Evolutionary conservation across 1,140 invertebrate species (phyloP), one percentile per base, ranked within the genome.

Genomic region (Medauroidea extradentata): DNA sequence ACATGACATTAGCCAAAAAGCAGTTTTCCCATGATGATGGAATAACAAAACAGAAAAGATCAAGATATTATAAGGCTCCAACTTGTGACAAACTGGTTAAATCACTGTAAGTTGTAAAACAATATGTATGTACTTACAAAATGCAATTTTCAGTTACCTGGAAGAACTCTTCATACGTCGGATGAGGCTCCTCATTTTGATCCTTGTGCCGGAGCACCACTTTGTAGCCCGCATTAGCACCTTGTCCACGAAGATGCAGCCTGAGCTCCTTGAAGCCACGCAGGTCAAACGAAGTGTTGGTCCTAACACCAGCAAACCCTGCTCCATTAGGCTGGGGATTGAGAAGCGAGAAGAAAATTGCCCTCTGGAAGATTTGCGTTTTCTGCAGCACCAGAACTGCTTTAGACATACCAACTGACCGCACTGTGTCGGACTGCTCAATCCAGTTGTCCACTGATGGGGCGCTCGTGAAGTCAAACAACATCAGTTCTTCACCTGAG

Each of bases 261-360:
- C 78, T 71, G 19, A 88, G 70, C 54, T 75, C 77, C 1, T 71
- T 68, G 60, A 76, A 79, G 16, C 69, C 69, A 0, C 73, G 73
- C 1, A 87, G 65, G 69, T 87, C 70, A 11, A 78, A 67, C 21
- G 71, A 46, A 3, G 74, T 74, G 4, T 68, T 52, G 1, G 73
- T 81, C 38, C 78, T 69, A 49, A 85, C 75, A 9, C 85, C 85
- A 41, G 85, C 85, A 70, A 88, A 87, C 5, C 84, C 83, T 27
- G 86, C 86, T 1, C 85, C 85, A 62, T 87, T 86, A 8, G 79
- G 74, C 70, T 87, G 85, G 5, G 86, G 85, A 68, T 87, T 86
- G 4, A 88, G 67, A 14, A 87, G 64, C 3, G 81, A 80, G 63
- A 88, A 88, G 57, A 88, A 81, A 64, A 88, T 73, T 0, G 81